phyloP scores from a whole-genome alignment of 2,888 invertebrate genomes.

The Caenorhabditis sp. region DNA sequence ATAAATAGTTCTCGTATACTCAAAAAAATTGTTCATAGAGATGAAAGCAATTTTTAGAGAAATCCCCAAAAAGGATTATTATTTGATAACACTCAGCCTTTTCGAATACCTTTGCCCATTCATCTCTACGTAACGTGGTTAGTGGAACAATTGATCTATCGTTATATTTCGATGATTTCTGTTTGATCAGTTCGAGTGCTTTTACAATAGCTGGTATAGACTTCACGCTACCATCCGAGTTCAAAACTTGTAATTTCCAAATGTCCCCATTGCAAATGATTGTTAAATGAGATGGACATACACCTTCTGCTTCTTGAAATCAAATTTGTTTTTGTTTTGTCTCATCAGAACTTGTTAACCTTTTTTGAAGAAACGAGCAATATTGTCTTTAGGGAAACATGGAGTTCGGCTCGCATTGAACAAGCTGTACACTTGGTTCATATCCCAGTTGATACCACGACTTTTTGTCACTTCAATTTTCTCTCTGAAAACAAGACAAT shows the following conservation, averaged over 20 bases:
- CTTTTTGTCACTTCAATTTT: slow-evolving; percentile 48
- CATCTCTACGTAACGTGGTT: slow-evolving; percentile 30
- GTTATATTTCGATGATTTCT: slow-evolving; percentile 5
- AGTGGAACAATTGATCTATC: slow-evolving; percentile 28
- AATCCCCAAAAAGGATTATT: too few relatives aligned
- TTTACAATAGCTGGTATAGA: slow-evolving; percentile 2
- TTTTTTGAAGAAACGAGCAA: slow-evolving; percentile 51
- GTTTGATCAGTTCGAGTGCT: slow-evolving; percentile 7
- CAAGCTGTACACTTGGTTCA: slow-evolving; percentile 74
- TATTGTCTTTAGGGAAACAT: slow-evolving; percentile 43
- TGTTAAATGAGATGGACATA: slow-evolving; percentile 73
- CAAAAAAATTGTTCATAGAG: too few relatives aligned
- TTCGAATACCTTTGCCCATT: slow-evolving; percentile 40
- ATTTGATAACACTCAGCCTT: too few relatives aligned
- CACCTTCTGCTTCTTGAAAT: slow-evolving; percentile 45
- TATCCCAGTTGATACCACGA: slow-evolving; percentile 72
- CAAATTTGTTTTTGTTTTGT: too few relatives aligned
- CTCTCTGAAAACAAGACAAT: slow-evolving; percentile 42
- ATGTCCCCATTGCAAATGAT: slow-evolving; percentile 75
- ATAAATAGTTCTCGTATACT: too few relatives aligned
- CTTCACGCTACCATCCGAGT: slow-evolving; percentile 9
- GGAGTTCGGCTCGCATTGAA: slow-evolving; percentile 74
- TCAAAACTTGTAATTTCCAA: slow-evolving; percentile 66
- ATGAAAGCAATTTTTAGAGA: too few relatives aligned
- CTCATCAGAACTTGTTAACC: too few relatives aligned